Percentiles rank a stretch among this genome's conserved stretches.
Evolutionary conservation across 92 coral and sea anemone species (phyloP).

Genomic region (Porites lobata): DNA sequence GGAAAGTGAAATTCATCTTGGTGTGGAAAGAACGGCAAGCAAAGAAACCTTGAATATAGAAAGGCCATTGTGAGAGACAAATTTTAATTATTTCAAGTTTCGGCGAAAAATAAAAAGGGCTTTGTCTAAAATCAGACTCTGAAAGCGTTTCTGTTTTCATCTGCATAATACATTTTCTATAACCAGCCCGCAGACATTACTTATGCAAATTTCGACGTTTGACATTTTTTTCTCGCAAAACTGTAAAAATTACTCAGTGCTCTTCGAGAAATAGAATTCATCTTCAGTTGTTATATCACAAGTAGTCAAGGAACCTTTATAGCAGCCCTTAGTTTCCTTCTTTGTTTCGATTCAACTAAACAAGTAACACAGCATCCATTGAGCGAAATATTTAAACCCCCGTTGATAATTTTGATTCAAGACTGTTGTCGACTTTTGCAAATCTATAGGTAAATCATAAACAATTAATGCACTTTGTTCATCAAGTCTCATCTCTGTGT

Average conservation of each 20-base stretch:
- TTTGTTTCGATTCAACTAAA: neutral
- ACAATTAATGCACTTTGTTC: conserved; percentile 27
- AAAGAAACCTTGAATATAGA: no score
- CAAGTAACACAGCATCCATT: neutral
- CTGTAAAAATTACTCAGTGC: no score
- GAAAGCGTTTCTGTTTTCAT: neutral
- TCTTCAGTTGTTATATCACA: no score
- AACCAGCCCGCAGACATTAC: neutral
- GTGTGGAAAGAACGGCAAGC: no score
- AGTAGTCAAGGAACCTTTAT: no score
- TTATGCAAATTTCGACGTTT: conserved; percentile 20
- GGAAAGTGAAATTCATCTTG: no score
- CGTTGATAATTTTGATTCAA: neutral
- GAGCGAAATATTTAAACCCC: neutral
- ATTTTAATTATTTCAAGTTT: neutral
- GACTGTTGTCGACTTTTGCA: conserved; percentile 12
- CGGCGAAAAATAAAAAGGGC: no score
- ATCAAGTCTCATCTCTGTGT: neutral
- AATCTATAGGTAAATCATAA: conserved; percentile 18
- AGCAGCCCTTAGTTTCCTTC: neutral
- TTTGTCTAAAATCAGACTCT: no score
- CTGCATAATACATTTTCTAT: no score
- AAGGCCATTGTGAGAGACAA: no score
- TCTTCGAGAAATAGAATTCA: no score
- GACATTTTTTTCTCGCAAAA: neutral